Evolutionary conservation across 2,113 vertebrate species (phyloP).

Genomic region (Turnix velox): DNA sequence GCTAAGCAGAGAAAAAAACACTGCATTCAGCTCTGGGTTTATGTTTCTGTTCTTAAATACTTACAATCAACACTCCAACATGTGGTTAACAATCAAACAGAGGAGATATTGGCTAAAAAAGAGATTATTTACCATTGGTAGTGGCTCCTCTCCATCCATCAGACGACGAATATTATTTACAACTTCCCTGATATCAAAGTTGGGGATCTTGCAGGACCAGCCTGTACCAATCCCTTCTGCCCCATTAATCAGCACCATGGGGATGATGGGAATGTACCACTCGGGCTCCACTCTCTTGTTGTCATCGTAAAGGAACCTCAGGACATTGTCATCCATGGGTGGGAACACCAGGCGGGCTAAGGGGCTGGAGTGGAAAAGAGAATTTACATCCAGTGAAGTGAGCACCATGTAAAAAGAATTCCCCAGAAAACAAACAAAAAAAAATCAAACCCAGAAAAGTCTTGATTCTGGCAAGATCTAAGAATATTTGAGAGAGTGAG

Average conservation of each 20-base stretch:
- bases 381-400: background rate
- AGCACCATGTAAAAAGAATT: fast-evolving
- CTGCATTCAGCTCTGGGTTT: background rate
- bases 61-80: background rate
- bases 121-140: slow-evolving; percentile 83
- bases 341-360: slow-evolving; percentile 90
- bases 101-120: background rate
- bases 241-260: slow-evolving; percentile 90
- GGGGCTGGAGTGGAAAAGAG: slow-evolving; percentile 69
- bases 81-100: background rate
- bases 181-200: slow-evolving; percentile 88
- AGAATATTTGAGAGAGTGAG: background rate
- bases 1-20: slow-evolving; percentile 66
- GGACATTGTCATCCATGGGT: slow-evolving; percentile 83
- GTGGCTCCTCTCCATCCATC: slow-evolving; percentile 85
- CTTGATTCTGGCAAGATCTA: background rate
- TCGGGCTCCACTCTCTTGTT: slow-evolving; percentile 96
- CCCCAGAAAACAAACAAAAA: background rate
- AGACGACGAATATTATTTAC: slow-evolving; percentile 87
- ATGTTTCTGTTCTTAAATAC: background rate
- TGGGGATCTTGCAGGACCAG: slow-evolving; percentile 94
- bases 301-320: slow-evolving; percentile 92
- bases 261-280: slow-evolving; percentile 97
- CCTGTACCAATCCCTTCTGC: slow-evolving; percentile 95
- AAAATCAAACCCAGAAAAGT: background rate